Base-by-base conservation (phyloP, 2,888 invertebrate genomes). In the Drosophila robusta region DNA sequence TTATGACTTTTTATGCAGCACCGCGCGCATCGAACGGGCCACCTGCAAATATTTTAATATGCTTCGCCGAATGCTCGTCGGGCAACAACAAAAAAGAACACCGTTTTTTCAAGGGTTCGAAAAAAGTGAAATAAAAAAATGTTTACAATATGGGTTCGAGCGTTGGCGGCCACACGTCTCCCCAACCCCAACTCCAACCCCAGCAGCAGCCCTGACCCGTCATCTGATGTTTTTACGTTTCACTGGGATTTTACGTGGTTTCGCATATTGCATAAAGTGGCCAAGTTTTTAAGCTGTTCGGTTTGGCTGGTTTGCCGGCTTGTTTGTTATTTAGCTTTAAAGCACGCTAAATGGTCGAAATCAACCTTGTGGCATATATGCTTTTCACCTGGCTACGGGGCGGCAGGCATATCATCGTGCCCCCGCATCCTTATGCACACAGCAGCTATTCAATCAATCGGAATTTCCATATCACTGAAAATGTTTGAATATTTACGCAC, bases 41-140 rank as follows among this genome's bases (percentile, higher is more conserved):
- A 72, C 80, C 77, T 76, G 84, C 67, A 87, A 89, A 89, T 76
- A 89, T 84, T 85, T 85, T 83, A 87, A 87, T 85, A 85, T 89
- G 89, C 87, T 75, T 70, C 78, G 56, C 46, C 67, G 67, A 70
- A 51, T 84, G 69, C 52, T 41, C 14, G 42, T 22, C 26, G 24
- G 11, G 9, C 46, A 32, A 57, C 55, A 55, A n/a, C n/a, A 47
- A 39, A 52, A 26, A 55, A 16, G n/a, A 8, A 14, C n/a, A 8
- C 32, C 3, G 4, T 11, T 18, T 32, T 62, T 16, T 8, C 3
- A 14, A 12, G 22, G 29, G 18, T n/a, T n/a, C 24, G 8, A 52
- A 45, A 34, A 39, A 45, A 50, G 44, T 46, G 32, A 12, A 9
- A 12, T 5, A 41, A 3, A 18, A 16, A 12, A 5, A 22, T 38